These are phyloP conservation scores for Cryptoprocta ferox DNA, from an alignment of 2,797 vertebrate genomes.

Conservation along the genomic window DNA sequence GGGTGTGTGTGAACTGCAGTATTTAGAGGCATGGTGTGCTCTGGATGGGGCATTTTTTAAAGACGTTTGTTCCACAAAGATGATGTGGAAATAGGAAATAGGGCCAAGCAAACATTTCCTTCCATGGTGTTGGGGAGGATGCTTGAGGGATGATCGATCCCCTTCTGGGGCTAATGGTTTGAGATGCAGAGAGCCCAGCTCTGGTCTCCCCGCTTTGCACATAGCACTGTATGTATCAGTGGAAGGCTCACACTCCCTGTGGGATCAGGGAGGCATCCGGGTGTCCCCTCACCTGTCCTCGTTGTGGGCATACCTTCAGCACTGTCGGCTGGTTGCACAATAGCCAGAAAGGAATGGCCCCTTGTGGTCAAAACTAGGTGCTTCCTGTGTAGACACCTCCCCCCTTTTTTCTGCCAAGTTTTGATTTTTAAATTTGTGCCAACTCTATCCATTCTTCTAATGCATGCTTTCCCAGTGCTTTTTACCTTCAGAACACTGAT, in stretches of 20 bases:
- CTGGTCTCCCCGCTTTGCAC: not conserved
- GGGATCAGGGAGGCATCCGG: rapidly evolving
- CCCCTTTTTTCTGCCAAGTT: not conserved
- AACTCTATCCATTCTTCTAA: not conserved
- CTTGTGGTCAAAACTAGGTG: not conserved
- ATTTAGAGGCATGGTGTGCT: not conserved
- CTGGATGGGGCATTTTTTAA: too few species aligned
- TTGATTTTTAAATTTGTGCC: not conserved
- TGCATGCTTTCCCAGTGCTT: not conserved
- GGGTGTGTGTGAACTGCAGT: too few species aligned
- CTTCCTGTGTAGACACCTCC: not conserved
- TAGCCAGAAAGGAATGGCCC: not conserved
- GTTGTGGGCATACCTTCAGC: rapidly evolving
- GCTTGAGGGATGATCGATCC: not conserved
- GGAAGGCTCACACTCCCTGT: not conserved
- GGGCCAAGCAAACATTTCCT: not conserved
- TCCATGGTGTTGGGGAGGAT: rapidly evolving
- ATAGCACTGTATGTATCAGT: rapidly evolving
- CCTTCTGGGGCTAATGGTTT: rapidly evolving
- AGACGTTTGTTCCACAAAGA: not conserved
- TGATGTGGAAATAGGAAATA: too few species aligned
- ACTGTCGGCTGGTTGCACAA: not conserved
- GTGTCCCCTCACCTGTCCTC: too few species aligned
- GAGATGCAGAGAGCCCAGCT: not conserved
- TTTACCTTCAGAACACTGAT: not conserved